Evolutionary conservation across 2,888 invertebrate species (phyloP).

Genomic region (Coelogynopora nodosa): DNA sequence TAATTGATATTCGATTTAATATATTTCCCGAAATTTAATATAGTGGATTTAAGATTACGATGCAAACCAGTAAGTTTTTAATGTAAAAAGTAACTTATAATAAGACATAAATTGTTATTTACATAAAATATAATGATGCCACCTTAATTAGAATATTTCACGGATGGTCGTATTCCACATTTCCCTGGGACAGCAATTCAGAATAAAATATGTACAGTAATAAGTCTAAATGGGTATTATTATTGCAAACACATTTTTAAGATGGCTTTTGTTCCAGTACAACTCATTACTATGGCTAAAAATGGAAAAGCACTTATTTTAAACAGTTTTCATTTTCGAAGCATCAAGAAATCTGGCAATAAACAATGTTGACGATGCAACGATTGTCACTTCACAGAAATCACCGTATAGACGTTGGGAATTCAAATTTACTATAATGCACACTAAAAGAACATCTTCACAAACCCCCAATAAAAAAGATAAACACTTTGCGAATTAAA

Average conservation of each 20-base stretch:
- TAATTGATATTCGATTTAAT: too few species aligned
- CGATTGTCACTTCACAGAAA: not conserved
- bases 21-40: too few species aligned
- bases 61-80: too few species aligned
- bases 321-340: slow-evolving; percentile 12
- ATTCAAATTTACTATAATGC: slow-evolving; percentile 10
- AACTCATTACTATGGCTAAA: slow-evolving; percentile 6
- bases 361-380: slow-evolving; percentile 17
- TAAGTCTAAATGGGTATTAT: slow-evolving; percentile 4
- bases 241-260: not conserved
- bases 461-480: slow-evolving; percentile 20
- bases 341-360: slow-evolving; percentile 6
- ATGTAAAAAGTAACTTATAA: too few species aligned
- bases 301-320: slow-evolving; percentile 31
- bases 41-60: too few species aligned
- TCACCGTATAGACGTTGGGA: slow-evolving; percentile 17
- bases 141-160: too few species aligned
- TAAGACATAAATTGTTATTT: too few species aligned
- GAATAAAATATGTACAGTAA: too few species aligned
- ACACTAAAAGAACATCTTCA: not conserved
- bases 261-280: not conserved
- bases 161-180: too few species aligned
- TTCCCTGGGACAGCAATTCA: too few species aligned
- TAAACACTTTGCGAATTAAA: slow-evolving; percentile 20
- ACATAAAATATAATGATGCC: too few species aligned